These are phyloP conservation scores for Drosophila borborema DNA, from an alignment of 2,888 invertebrate species.

Conservation along the genomic window DNA sequence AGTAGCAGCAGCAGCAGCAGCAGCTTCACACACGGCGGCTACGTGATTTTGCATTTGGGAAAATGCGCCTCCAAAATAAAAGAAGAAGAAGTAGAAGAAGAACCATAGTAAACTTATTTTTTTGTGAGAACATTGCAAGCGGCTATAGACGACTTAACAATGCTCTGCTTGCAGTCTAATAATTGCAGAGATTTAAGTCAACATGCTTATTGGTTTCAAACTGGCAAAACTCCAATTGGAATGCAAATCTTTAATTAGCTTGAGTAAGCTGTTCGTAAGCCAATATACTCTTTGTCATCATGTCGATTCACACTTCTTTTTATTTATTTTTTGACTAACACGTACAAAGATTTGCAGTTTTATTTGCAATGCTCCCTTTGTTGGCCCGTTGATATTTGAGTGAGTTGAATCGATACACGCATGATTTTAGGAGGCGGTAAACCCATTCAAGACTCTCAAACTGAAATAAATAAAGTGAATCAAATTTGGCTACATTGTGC, in stretches of 20 bases:
- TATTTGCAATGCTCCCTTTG: conserved; percentile 12
- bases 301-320: neutral
- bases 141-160: neutral
- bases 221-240: neutral
- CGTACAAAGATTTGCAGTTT: conserved; percentile 35
- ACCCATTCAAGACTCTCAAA: neutral
- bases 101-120: neutral
- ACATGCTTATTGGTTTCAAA: no score
- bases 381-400: neutral
- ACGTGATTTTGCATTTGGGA: conserved; percentile 50
- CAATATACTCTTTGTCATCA: neutral
- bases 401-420: neutral
- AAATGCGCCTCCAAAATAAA: conserved; percentile 21
- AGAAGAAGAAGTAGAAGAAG: neutral
- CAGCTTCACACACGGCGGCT: conserved; percentile 27
- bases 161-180: neutral
- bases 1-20: neutral
- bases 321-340: conserved; percentile 14
- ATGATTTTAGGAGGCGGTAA: conserved; percentile 2
- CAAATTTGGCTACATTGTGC: neutral
- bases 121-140: conserved; percentile 3
- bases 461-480: neutral
- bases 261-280: neutral
- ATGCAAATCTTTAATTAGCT: neutral
- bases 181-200: no score